Base-by-base conservation (phyloP, 2,113 vertebrate species). In the Trematomus loennbergii region DNA sequence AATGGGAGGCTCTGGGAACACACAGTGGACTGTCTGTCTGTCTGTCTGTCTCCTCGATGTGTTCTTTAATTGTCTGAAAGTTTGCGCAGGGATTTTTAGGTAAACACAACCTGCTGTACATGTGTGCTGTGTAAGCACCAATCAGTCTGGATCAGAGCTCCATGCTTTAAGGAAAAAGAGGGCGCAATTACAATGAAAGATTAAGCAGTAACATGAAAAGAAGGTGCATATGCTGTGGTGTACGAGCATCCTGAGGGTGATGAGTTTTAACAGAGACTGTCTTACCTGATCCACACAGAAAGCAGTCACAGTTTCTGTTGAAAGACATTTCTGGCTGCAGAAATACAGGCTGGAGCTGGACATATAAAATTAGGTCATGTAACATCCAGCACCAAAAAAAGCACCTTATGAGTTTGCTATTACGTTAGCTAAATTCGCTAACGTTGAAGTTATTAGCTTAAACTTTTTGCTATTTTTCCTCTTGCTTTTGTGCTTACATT, bases 181-280 rank as follows among this genome's bases (percentile, higher is more conserved):
- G 57, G 45, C 40, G 63, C 50, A 68, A 68, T 73, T 62, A 52
- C 81, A 63, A 20, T 68, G 25, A 73, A 67, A 73, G 69, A 50
- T 50, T 68, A 75, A 54, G 61, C 40, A 6, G 66, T 40, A 54
- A 15, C 40, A 61, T 7, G 15, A 53, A 40, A 64, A 36, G 52
- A 52, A 48, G 16, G 52, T 29, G 16, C 3, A 18, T 57, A 17
- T 7, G 7, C 25, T 13, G 10, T 3, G 50, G 43, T 79, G 36
- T 55, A 71, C 15, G 15, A 48, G 66, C 40, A 70, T 63, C 76
- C 58, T 36, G 40, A 78, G 57, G 55, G 75, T 17, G 66, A 61
- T 65, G 36, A 33, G 8, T 33, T 70, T 45, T 46, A 78, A 69
- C 64, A 60, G n/a, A 77, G 74, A 8, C 46, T 43, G 49, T 63